These are phyloP conservation scores for Sebastes cheni DNA, from an alignment of 2,797 vertebrate genomes.

Conservation along the genomic window DNA sequence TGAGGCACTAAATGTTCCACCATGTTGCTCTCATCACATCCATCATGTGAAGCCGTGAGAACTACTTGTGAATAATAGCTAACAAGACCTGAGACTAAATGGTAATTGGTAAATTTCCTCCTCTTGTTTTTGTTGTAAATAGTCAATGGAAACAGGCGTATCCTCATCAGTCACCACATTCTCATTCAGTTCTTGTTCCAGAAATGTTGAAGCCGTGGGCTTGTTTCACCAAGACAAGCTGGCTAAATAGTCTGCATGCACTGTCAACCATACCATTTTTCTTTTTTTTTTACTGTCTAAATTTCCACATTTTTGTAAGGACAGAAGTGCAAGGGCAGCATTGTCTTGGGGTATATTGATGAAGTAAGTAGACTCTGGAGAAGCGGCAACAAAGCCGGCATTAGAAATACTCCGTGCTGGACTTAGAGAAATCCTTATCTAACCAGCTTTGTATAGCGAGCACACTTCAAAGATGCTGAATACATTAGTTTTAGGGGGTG, in stretches of 20 bases:
- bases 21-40: background rate
- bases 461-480: constrained; percentile 66
- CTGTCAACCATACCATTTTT: background rate
- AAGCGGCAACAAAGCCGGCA: constrained; percentile 23
- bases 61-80: background rate
- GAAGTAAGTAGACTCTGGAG: constrained; percentile 5
- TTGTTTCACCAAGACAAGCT: background rate
- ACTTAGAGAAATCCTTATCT: constrained; percentile 60
- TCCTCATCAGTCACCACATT: background rate
- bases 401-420: constrained; percentile 23
- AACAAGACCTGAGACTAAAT: background rate
- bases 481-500: constrained; percentile 62
- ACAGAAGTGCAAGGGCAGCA: constrained; percentile 5
- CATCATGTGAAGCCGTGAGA: background rate
- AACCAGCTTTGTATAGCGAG: constrained; percentile 42
- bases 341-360: constrained; percentile 10
- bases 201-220: background rate
- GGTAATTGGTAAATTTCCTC: background rate
- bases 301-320: background rate
- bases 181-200: background rate
- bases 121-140: constrained; percentile 8
- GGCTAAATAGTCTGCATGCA: constrained; percentile 6
- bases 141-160: background rate
- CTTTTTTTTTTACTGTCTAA: background rate
- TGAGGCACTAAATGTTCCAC: background rate